A percentile compares a stretch with the other conserved stretches of the same genome.
Conservation (phyloP, 2,113 vertebrate genomes). For the Scomber scombrus region DNA sequence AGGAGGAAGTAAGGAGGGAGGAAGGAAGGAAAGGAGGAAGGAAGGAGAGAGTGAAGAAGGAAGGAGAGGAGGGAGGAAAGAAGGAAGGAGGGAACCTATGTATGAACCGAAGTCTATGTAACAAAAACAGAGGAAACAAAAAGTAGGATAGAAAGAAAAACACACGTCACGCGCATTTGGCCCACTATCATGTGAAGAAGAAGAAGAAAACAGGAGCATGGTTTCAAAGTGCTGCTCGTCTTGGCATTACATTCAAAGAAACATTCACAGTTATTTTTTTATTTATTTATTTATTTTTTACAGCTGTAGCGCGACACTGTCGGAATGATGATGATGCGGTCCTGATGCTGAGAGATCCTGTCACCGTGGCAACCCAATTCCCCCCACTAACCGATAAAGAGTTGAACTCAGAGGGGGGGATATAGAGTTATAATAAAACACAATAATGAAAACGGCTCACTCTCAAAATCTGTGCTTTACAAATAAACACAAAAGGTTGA, state of each 20-base stretch:
- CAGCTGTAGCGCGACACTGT: constrained; percentile 1
- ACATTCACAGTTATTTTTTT: constrained; percentile 26
- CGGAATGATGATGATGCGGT: constrained; percentile 3
- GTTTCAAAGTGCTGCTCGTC: constrained; percentile 50
- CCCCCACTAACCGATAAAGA: not conserved
- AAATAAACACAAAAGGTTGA: not conserved
- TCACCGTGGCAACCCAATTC: constrained; percentile 58
- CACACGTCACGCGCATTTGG: constrained; percentile 51
- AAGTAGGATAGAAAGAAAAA: not conserved
- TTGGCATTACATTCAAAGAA: constrained; percentile 60
- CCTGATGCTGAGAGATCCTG: constrained; percentile 36
- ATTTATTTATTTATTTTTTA: too few relatives aligned
- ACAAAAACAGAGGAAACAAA: constrained; percentile 10
- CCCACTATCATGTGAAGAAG: constrained; percentile 46
- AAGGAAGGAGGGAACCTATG: not conserved
- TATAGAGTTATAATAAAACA: not conserved
- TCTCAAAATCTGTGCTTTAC: not conserved
- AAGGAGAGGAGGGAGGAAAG: too few relatives aligned
- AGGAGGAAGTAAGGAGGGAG: too few relatives aligned
- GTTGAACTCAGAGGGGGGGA: not conserved
- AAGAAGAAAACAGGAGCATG: not conserved
- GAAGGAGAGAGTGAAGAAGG: too few relatives aligned
- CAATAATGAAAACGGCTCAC: not conserved
- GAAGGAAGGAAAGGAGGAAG: not conserved
- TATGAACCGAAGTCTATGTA: not conserved